Conservation (phyloP, 2,888 invertebrate species). For the Scaptodrosophila latifasciaeformis region DNA sequence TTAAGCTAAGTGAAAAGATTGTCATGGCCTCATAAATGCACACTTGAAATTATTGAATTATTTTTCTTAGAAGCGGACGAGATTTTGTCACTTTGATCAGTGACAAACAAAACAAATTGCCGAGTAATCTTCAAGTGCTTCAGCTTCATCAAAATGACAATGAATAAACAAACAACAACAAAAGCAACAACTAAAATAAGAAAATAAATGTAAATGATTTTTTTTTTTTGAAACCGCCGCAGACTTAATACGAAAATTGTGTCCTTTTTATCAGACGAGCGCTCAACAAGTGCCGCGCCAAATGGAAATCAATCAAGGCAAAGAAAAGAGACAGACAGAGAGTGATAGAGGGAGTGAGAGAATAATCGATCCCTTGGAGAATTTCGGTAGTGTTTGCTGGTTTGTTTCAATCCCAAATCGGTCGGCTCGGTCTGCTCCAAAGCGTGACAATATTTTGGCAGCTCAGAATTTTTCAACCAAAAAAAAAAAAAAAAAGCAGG, state of each 20-base stretch:
- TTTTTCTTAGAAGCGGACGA: conserved; percentile 34
- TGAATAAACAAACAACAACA: conserved; percentile 6
- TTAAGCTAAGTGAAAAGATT: too few species aligned
- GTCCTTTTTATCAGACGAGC: conserved; percentile 50
- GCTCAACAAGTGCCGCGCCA: conserved; percentile 56
- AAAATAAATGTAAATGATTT: conserved; percentile 45
- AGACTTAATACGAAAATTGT: conserved; percentile 28
- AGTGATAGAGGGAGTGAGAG: too few species aligned
- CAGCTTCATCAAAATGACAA: conserved; percentile 27
- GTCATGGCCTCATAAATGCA: too few species aligned
- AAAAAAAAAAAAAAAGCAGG: too few species aligned
- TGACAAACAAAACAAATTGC: conserved; percentile 65
- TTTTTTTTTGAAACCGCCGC: too few species aligned
- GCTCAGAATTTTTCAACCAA: background rate
- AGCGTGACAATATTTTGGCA: conserved; percentile 67
- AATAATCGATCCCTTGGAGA: conserved; percentile 26
- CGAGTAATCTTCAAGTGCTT: conserved; percentile 57
- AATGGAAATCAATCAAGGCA: conserved; percentile 62
- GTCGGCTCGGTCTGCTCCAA: conserved; percentile 25
- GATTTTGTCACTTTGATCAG: too few species aligned
- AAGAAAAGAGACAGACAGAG: too few species aligned
- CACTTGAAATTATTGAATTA: conserved; percentile 14
- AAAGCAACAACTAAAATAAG: conserved; percentile 2
- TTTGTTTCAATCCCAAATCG: too few species aligned
- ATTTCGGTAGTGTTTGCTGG: conserved; percentile 21